Evolutionary conservation across 1,140 invertebrate genomes (phyloP).

Genomic region (Philaenus spumarius): DNA sequence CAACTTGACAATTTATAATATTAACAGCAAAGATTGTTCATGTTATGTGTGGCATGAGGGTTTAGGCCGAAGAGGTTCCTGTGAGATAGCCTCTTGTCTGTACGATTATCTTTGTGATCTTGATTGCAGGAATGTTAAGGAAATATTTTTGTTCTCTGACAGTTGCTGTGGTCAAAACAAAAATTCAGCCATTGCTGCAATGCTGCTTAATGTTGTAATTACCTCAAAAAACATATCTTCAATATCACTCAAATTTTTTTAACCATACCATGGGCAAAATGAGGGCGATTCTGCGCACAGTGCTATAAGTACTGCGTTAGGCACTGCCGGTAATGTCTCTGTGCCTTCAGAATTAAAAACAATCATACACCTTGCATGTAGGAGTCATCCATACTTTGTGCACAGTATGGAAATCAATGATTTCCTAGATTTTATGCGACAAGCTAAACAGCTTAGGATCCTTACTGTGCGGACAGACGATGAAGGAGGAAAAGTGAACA

Average conservation of each 20-base stretch:
- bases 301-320: neutral
- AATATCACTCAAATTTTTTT: neutral
- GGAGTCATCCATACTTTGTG: neutral
- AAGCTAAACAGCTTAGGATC: neutral
- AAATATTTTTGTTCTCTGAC: too few species aligned
- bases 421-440: neutral
- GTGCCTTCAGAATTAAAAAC: neutral
- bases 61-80: too few species aligned
- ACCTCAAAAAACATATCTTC: neutral
- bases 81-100: too few species aligned
- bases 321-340: neutral
- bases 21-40: neutral
- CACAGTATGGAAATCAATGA: neutral
- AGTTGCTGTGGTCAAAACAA: slow-evolving; percentile 5
- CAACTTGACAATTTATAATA: too few species aligned
- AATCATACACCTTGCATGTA: neutral
- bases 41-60: slow-evolving; percentile 6
- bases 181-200: too few species aligned
- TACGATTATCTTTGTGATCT: neutral
- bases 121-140: neutral
- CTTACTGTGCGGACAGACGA: too few species aligned
- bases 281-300: neutral
- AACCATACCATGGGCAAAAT: slow-evolving; percentile 4
- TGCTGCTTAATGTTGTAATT: neutral
- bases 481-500: too few species aligned